Evolutionary conservation across 2,888 invertebrate species (phyloP), one percentile per base, ranked within the genome.

Genomic region (Mythimna vitellina): DNA sequence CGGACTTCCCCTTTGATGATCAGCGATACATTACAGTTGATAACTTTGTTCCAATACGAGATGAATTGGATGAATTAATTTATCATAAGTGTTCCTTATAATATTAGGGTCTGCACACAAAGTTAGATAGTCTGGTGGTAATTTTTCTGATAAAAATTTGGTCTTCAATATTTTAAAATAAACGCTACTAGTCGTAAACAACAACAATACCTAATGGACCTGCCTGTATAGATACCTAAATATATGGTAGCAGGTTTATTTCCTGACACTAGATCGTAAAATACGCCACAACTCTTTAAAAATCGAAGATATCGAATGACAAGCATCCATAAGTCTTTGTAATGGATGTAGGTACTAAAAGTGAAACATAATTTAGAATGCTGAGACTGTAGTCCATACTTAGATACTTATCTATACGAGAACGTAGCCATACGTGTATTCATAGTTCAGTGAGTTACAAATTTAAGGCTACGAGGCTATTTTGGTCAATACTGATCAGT

Each of bases 1-100:
- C 51, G 63, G 72, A 69, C 69, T 70, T 67, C 51, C 22, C 60
- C 74, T 84, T 84, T 84, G 71, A 77, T 70, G 70, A 62, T 78
- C 65, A 72, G 22, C 61, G 46, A 77, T 62, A 73, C 56, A 56
- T 70, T 71, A 57, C 35, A 56, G 60, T 65, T 72, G n/a, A 22
- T 62, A 78, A 80, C 51, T 54, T 42, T 42, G 67, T 67, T 54
- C 20, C 29, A 51, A 72, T 70, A 56, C 54, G 10, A 42, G 38
- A 63, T 38, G 12, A 60, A 62, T 68, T 46, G 46, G 46, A 46
- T 46, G 46, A 46, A 46, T 46, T 46, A 1, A 20, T 46, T 46
- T 46, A 20, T 53, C 56, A 70, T 51, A 70, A 46, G 25, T 62
- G 64, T 35, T 49, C 7, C 14, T 53, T 32, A 29, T 70, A 49